phyloP scores from a whole-genome alignment of 35 echinoderm and acorn worm species.

The Acanthaster planci region DNA sequence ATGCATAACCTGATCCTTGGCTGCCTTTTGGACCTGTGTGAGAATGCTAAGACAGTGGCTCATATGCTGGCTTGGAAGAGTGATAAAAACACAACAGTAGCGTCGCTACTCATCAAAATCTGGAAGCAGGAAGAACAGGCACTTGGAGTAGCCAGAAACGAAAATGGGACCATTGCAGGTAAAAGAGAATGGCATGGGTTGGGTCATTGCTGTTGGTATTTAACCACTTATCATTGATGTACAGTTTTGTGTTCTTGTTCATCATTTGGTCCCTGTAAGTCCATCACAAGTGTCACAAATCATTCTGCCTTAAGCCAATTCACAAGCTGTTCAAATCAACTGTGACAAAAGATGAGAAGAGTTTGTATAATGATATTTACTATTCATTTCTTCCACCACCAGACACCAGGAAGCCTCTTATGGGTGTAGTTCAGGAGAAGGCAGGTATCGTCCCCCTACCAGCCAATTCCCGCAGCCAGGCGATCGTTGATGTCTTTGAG shows the following conservation, averaged over 20 bases:
- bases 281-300: neutral
- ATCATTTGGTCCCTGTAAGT: neutral
- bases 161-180: slow-evolving; percentile 75
- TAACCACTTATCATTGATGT: too few relatives aligned
- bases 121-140: slow-evolving; percentile 89
- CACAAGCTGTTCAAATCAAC: neutral
- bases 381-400: neutral
- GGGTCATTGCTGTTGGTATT: too few relatives aligned
- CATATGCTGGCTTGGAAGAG: slow-evolving; percentile 91
- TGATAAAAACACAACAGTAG: slow-evolving; percentile 58
- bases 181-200: neutral
- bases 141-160: slow-evolving; percentile 77
- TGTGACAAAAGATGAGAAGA: neutral
- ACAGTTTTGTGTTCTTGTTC: too few relatives aligned
- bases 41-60: slow-evolving; percentile 88
- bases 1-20: slow-evolving; percentile 93
- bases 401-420: slow-evolving; percentile 77
- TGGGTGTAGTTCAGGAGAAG: slow-evolving; percentile 69
- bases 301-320: neutral
- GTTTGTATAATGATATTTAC: neutral
- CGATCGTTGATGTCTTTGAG: slow-evolving; percentile 91
- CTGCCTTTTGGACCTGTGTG: slow-evolving; percentile 90
- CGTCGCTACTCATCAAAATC: slow-evolving; percentile 78
- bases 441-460: slow-evolving; percentile 72
- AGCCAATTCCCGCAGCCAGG: slow-evolving; percentile 79